Base-by-base conservation (phyloP, 1,140 invertebrate genomes). In the Drosophila mojavensis region DNA sequence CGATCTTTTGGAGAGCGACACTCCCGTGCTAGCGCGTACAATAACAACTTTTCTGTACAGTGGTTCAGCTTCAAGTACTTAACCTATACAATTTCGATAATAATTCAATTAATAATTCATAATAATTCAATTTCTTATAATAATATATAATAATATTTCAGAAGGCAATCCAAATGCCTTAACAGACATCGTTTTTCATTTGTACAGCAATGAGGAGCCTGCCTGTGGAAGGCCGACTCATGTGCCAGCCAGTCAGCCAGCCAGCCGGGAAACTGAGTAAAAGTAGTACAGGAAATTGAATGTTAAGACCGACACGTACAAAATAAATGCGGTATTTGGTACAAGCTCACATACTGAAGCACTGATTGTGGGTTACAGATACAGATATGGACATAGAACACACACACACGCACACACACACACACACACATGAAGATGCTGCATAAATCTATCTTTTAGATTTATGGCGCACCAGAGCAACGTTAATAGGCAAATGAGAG, bases 401-500 rank as follows among this genome's bases (percentile, higher is more conserved):
- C 24, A 24, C n/a, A 59, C 24, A 36, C 9, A 33, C 13, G 33
- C 48, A 41, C 11, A 64, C 13, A 36, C 36, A n/a, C n/a, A n/a
- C n/a, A 13, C 39, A 43, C 51, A 67, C 20, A 39, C 47, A 73
- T 55, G 24, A 39, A 30, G 55, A 20, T 41, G 73, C 72, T 51
- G 76, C 72, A 83, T 83, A 83, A 83, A 79, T 84, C 68, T 84
- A 84, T 79, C 77, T 73, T 51, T 58, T 30, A 76, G 83, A 84
- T 84, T 84, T 84, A 84, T 85, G 78, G 83, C 81, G 66, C 65
- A 85, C 81, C 67, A 47, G 69, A 74, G 81, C 73, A 74, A 81
- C 81, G 78, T 85, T 84, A 85, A 84, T 85, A 84, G 80, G 81
- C 81, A 84, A 84, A 84, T 84, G 73, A 84, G 81, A 69, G 81